phyloP scores from a whole-genome alignment of 2,113 vertebrate species.

The Arothron firmamentum region DNA sequence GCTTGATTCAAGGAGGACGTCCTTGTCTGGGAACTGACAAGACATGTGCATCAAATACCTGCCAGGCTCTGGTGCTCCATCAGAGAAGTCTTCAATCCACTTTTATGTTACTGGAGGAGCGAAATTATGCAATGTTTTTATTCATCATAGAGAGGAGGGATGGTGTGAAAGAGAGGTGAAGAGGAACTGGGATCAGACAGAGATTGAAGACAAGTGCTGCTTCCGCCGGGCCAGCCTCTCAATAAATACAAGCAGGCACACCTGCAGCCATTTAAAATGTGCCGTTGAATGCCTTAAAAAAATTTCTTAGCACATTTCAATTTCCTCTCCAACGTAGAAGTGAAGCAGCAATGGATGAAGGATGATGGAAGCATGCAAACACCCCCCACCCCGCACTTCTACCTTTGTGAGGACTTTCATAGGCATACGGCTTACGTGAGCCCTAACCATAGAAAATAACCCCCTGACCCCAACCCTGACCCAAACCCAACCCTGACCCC shows the following conservation, averaged over 20 bases:
- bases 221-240: constrained; percentile 8
- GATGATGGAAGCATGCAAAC: constrained; percentile 55
- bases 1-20: constrained; percentile 23
- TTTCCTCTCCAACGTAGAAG: constrained; percentile 63
- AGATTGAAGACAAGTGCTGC: constrained; percentile 8
- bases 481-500: no score
- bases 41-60: constrained; percentile 15
- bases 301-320: constrained; percentile 67
- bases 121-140: constrained; percentile 9
- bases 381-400: no score
- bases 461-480: no score
- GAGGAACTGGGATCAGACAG: not conserved
- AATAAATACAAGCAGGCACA: constrained; percentile 18
- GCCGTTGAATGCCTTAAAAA: constrained; percentile 57
- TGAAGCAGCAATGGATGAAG: constrained; percentile 56
- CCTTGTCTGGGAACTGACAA: constrained; percentile 16
- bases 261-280: constrained; percentile 40
- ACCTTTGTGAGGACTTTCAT: no score
- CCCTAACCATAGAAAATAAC: no score
- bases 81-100: constrained; percentile 14
- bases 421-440: no score
- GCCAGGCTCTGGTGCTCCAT: constrained; percentile 6
- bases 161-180: not conserved
- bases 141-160: constrained; percentile 6
- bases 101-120: constrained; percentile 8